Evolutionary conservation across 2,888 invertebrate genomes (phyloP).

Genomic region (Drosophila mimetica): DNA sequence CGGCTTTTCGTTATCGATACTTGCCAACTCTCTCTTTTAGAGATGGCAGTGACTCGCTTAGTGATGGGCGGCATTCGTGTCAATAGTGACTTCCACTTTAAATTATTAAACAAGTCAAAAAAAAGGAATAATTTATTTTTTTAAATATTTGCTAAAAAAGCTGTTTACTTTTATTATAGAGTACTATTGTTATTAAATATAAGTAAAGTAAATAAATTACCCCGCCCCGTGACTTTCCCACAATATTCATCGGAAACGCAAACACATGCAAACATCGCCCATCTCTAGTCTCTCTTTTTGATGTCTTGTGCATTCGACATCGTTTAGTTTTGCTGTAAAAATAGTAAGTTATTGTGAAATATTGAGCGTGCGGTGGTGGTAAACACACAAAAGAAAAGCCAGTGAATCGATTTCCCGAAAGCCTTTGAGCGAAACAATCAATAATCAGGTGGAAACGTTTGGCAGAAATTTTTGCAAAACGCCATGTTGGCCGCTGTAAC

Average conservation of each 20-base stretch:
- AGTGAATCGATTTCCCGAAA: background rate
- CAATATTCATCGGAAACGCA: background rate
- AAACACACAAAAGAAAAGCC: background rate
- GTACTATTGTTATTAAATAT: background rate
- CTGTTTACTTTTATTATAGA: too few species aligned
- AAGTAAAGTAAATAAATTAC: background rate
- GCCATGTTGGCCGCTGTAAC: slow-evolving; percentile 82
- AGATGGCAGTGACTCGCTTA: background rate
- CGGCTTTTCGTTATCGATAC: background rate
- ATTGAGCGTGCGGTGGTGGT: background rate
- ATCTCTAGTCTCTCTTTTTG: slow-evolving; percentile 57
- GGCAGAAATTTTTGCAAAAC: slow-evolving; percentile 50
- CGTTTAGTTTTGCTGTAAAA: slow-evolving; percentile 65
- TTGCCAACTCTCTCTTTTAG: background rate
- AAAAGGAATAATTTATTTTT: too few species aligned
- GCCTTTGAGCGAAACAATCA: slow-evolving; percentile 6
- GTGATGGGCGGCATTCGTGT: background rate
- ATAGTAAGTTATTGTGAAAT: slow-evolving; percentile 67
- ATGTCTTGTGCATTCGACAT: slow-evolving; percentile 70
- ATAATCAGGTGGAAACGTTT: slow-evolving; percentile 30
- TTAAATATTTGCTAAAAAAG: background rate
- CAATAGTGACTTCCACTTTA: background rate
- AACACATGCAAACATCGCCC: slow-evolving; percentile 7
- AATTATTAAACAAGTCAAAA: background rate
- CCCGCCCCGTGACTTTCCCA: background rate